Evolutionary conservation across 2,888 invertebrate genomes (phyloP), one percentile per base, ranked within the genome.

Genomic region (Callyntrura guangdongensis): DNA sequence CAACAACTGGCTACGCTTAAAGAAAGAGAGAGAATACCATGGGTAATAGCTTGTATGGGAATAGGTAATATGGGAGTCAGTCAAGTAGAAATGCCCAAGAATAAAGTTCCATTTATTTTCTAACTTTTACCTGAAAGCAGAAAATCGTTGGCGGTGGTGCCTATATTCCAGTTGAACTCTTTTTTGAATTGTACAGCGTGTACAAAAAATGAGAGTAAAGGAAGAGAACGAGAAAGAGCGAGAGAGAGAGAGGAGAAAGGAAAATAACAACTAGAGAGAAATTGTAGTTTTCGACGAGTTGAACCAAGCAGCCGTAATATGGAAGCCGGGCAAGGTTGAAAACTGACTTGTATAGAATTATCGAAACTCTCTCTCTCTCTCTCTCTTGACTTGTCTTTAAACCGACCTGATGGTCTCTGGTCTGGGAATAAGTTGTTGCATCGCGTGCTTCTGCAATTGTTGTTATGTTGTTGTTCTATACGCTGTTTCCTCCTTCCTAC

Each of bases 341-440:
- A 72, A 59, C 61, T 81, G 86, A 79, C 84, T 85, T 81, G 81
- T 87, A 53, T 14, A 17, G 81, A 87, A 87, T 81, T 87, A 81
- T 49, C 27, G 47, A 72, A 72, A 72, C 36, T 45, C 69, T 36
- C 25, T 64, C 2, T 61, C 17, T 61, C 17, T 61, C 3, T 25
- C 4, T 11, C 6, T n/a, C 56, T 56, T 3, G 12, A 56, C 59
- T 3, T 59, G 27, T 67, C 64, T 69, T 74, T 74, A 74, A 47
- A 17, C 74, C n/a, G 45, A 17, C 8, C 69, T 45, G 36, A 72
- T 45, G 22, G 22, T 27, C 59, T 36, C 64, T 53, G 77, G n/a
- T 25, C 77, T 69, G 86, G 90, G 82, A 86, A 86, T 90, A 86
- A 89, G 89, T 89, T 89, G 89, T 89, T 89, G 89, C 89, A 89